Conservation (phyloP, 2,113 vertebrate genomes). For the Pavo muticus region DNA sequence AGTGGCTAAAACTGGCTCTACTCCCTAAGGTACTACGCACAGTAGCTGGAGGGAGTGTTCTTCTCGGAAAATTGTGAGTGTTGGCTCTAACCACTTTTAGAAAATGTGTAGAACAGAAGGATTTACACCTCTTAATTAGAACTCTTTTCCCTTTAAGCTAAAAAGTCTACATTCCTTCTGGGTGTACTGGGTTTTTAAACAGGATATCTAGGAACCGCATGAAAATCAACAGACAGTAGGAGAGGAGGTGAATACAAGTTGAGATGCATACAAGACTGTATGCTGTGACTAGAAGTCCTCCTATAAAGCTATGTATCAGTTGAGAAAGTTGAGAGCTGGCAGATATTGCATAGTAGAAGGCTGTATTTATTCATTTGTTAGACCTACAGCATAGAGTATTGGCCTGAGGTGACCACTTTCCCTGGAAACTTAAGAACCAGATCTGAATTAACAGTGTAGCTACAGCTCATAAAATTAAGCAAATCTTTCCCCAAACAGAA, state of each 20-base stretch:
- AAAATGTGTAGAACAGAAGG: constrained; percentile 65
- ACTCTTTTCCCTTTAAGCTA: constrained; percentile 29
- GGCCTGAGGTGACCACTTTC: constrained; percentile 51
- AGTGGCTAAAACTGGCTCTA: constrained; percentile 46
- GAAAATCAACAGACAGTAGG: background rate
- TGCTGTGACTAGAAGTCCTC: constrained; percentile 13
- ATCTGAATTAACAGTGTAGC: constrained; percentile 65
- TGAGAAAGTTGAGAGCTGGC: constrained; percentile 35
- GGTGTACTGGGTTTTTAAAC: constrained; percentile 23
- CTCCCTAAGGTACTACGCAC: constrained; percentile 31
- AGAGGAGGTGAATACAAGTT: background rate
- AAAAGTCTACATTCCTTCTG: constrained; percentile 37
- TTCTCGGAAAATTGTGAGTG: constrained; percentile 52
- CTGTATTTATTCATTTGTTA: constrained; percentile 46
- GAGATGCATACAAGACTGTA: constrained; percentile 16
- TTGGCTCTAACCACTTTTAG: constrained; percentile 45
- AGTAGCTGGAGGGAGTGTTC: constrained; percentile 60
- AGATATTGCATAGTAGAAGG: background rate
- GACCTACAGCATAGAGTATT: constrained; percentile 69
- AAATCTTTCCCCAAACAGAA: constrained; percentile 57
- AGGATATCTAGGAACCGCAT: background rate
- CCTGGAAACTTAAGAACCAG: constrained; percentile 52
- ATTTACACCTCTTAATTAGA: constrained; percentile 73
- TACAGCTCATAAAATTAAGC: constrained; percentile 70
- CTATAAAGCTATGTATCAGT: background rate